phyloP scores from a whole-genome alignment of 2,797 vertebrate species.

The Onychomys torridus region DNA sequence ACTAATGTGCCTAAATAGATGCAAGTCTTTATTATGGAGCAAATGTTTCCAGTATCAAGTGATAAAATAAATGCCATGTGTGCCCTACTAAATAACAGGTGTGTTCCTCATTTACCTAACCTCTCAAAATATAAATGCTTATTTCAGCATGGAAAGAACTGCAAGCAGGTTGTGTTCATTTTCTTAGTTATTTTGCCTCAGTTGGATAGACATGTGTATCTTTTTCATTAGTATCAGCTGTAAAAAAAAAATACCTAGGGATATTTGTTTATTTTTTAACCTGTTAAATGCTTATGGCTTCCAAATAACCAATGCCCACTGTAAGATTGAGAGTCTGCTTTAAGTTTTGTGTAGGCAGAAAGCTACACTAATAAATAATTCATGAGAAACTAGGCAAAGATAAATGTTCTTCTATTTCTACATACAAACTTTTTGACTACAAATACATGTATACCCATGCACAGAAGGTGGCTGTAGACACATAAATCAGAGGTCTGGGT shows the following conservation, averaged over 20 bases:
- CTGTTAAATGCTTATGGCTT: slow-evolving; percentile 68
- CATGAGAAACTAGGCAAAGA: slow-evolving; percentile 48
- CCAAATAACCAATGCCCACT: slow-evolving; percentile 68
- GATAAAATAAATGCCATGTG: background rate
- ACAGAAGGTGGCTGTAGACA: too few relatives aligned
- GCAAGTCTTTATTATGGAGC: background rate
- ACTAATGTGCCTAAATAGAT: background rate
- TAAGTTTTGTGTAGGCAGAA: slow-evolving; percentile 68
- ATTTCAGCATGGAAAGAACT: background rate
- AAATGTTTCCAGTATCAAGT: slow-evolving; percentile 11
- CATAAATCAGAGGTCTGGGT: background rate
- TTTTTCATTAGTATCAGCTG: slow-evolving; percentile 62
- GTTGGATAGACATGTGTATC: background rate
- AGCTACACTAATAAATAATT: slow-evolving; percentile 73
- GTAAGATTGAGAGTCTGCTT: slow-evolving; percentile 71
- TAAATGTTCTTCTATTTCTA: slow-evolving; percentile 76
- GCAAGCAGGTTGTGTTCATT: background rate
- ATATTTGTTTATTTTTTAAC: slow-evolving; percentile 79
- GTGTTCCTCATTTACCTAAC: slow-evolving; percentile 2
- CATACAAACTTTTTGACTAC: slow-evolving; percentile 8
- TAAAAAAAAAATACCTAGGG: slow-evolving; percentile 38
- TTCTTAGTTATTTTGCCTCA: slow-evolving; percentile 24
- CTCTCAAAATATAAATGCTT: slow-evolving; percentile 51
- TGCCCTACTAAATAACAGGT: slow-evolving; percentile 11
- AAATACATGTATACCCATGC: background rate